These are phyloP conservation scores for Scopus umbretta DNA, from an alignment of 2,113 vertebrate genomes.

Conservation along the genomic window DNA sequence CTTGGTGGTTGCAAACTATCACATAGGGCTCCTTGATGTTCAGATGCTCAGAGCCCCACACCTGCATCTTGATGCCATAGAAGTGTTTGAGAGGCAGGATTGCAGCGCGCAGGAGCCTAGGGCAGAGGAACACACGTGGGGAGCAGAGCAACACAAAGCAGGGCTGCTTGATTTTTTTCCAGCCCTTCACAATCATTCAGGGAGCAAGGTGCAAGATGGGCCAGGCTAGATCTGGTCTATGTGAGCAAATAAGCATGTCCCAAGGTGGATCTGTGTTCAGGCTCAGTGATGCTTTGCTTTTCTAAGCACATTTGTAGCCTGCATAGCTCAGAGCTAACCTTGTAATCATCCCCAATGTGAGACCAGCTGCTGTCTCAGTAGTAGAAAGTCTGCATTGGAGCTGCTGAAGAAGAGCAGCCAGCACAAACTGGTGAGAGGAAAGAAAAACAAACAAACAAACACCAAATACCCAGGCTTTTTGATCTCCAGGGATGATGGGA, in stretches of 20 bases:
- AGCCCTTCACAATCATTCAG: neutral
- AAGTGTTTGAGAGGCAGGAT: conserved; percentile 75
- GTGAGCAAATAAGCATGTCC: neutral
- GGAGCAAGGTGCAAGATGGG: no score
- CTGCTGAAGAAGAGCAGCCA: neutral
- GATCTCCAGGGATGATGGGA: neutral
- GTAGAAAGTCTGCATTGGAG: neutral
- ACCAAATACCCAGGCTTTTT: neutral
- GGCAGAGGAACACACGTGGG: neutral
- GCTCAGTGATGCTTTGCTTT: neutral
- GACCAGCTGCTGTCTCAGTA: neutral
- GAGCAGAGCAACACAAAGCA: neutral
- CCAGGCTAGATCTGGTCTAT: neutral
- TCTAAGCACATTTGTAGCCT: neutral
- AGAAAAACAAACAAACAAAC: no score
- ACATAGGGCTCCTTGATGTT: conserved; percentile 70
- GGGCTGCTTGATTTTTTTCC: neutral
- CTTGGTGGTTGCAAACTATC: conserved; percentile 81
- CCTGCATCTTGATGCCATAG: conserved; percentile 73
- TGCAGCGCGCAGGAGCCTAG: conserved; percentile 69
- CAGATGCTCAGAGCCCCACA: conserved; percentile 71
- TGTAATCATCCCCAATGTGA: neutral
- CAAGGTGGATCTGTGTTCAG: neutral
- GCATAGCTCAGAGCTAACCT: neutral
- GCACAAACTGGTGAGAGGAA: neutral